phyloP scores from a whole-genome alignment of 2,888 invertebrate genomes.

The Muschampia plurimacula region DNA sequence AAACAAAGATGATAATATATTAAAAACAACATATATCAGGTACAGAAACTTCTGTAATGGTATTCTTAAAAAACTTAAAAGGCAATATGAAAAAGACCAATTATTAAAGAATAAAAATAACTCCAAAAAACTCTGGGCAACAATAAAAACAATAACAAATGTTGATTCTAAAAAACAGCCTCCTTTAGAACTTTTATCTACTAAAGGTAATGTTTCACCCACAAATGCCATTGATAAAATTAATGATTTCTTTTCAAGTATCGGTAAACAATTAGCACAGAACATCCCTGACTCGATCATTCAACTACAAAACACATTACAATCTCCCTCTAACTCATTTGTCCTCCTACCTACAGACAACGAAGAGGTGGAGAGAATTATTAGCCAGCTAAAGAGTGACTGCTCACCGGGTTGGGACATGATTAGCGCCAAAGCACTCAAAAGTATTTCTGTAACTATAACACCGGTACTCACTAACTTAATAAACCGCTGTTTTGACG shows the following conservation, averaged over 20 bases:
- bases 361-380: neutral
- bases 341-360: neutral
- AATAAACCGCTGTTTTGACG: no score
- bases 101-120: neutral
- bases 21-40: neutral
- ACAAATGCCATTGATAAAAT: neutral
- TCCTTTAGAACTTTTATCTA: neutral
- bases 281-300: neutral
- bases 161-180: neutral
- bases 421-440: no score
- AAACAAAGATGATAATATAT: neutral
- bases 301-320: neutral
- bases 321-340: neutral
- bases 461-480: no score
- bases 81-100: constrained; percentile 1
- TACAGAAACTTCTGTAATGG: constrained; percentile 15
- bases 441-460: no score
- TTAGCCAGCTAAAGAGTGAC: neutral
- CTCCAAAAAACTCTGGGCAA: neutral
- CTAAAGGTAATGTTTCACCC: neutral
- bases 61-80: constrained; percentile 1
- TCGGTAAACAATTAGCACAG: neutral
- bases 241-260: neutral
- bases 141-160: neutral
- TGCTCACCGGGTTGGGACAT: no score